phyloP scores from a whole-genome alignment of 2,113 vertebrate genomes.

The Sapajus apella region DNA sequence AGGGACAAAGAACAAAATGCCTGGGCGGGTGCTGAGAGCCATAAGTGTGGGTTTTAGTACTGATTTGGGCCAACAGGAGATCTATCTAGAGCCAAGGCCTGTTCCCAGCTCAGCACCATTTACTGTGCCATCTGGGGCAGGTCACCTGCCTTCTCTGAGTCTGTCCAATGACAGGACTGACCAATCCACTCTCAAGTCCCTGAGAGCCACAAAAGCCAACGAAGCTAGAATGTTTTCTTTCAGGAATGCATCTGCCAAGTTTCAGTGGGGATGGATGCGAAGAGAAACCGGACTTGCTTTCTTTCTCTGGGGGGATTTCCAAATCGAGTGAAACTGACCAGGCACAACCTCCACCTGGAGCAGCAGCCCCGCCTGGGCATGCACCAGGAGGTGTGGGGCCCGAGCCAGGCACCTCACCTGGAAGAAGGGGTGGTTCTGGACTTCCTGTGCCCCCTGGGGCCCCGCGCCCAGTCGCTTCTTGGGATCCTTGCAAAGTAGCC shows the following conservation, averaged over 20 bases:
- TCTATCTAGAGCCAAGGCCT: not conserved
- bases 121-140: not conserved
- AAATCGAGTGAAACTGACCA: not conserved
- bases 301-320: not conserved
- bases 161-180: not conserved
- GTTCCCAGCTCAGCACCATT: not conserved
- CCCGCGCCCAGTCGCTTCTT: conserved; percentile 92
- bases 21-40: not conserved
- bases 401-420: conserved; percentile 83
- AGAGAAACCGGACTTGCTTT: not conserved
- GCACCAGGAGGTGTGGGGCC: too few relatives aligned
- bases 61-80: not conserved
- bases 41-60: not conserved
- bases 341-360: not conserved
- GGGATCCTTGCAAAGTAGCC: conserved; percentile 92
- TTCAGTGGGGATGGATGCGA: not conserved
- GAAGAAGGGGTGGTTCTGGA: conserved; percentile 92
- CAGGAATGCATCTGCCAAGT: not conserved
- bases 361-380: not conserved
- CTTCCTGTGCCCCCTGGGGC: conserved; percentile 89
- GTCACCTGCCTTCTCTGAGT: not conserved
- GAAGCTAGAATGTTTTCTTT: not conserved
- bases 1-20: not conserved
- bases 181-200: not conserved
- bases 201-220: not conserved